A percentile compares a stretch with the other conserved stretches of the same genome.
These are phyloP conservation scores for Papilio machaon DNA, from an alignment of 1,140 invertebrate species.

Conservation along the genomic window DNA sequence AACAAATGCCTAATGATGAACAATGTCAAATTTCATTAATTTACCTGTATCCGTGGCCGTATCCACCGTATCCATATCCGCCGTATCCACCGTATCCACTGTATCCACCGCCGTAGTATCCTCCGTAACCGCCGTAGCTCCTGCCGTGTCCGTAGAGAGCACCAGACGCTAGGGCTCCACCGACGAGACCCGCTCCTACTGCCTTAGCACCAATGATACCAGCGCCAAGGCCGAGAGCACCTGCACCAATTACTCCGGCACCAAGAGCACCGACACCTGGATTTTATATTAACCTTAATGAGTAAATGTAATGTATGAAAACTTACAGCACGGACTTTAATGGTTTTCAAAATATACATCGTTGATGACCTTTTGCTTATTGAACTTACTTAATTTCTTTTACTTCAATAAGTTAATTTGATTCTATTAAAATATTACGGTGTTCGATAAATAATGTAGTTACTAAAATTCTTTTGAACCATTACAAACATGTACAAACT, in stretches of 20 bases:
- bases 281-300: constrained; percentile 21
- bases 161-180: constrained; percentile 62
- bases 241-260: constrained; percentile 53
- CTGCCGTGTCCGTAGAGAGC: constrained; percentile 56
- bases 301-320: not conserved
- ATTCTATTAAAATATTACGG: no score
- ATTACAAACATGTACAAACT: not conserved
- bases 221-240: constrained; percentile 60
- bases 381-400: no score
- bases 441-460: no score
- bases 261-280: constrained; percentile 54
- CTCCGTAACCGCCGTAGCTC: constrained; percentile 45
- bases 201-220: constrained; percentile 65
- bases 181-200: constrained; percentile 56
- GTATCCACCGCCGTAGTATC: constrained; percentile 43
- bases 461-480: no score
- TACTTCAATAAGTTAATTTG: no score
- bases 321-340: no score
- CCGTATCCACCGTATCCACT: constrained; percentile 46
- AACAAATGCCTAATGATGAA: not conserved
- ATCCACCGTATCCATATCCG: constrained; percentile 26
- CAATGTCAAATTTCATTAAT: not conserved
- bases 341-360: no score
- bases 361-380: no score
- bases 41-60: constrained; percentile 45